Percentiles rank a stretch among this genome's conserved stretches.
These are phyloP conservation scores for Chlorops oryzae DNA, from an alignment of 1,140 invertebrate species.

Conservation along the genomic window DNA sequence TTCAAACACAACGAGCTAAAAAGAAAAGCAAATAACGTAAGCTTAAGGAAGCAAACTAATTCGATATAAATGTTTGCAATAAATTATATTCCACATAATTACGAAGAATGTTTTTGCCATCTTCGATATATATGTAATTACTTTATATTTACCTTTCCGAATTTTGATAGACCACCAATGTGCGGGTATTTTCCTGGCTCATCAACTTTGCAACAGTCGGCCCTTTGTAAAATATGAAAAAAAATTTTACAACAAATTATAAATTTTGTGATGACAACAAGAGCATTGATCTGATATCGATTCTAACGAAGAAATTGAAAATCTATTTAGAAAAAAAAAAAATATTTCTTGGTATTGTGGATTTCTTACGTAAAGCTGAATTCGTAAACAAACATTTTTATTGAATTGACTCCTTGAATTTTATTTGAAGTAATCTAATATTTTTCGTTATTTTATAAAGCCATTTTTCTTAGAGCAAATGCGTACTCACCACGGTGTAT, in stretches of 20 bases:
- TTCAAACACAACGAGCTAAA: slow-evolving; percentile 69
- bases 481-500: slow-evolving; percentile 69
- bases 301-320: no score
- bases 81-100: not conserved
- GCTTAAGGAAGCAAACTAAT: not conserved
- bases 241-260: no score
- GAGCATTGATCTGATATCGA: no score
- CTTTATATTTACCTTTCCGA: slow-evolving; percentile 70
- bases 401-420: no score
- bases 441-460: not conserved
- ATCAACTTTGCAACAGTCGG: slow-evolving; percentile 64
- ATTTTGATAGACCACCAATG: slow-evolving; percentile 65
- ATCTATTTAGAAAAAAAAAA: no score
- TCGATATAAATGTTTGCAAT: no score
- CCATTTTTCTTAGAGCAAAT: not conserved
- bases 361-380: no score
- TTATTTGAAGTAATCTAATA: no score
- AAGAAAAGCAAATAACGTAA: slow-evolving; percentile 6
- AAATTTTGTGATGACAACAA: no score
- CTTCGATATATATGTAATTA: no score
- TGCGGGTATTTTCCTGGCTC: slow-evolving; percentile 63
- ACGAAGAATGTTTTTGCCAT: not conserved
- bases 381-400: no score
- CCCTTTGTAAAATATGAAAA: slow-evolving; percentile 52
- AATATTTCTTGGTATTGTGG: no score